Base-by-base conservation (phyloP, 2,113 vertebrate genomes). In the Anthoscopus minutus region DNA sequence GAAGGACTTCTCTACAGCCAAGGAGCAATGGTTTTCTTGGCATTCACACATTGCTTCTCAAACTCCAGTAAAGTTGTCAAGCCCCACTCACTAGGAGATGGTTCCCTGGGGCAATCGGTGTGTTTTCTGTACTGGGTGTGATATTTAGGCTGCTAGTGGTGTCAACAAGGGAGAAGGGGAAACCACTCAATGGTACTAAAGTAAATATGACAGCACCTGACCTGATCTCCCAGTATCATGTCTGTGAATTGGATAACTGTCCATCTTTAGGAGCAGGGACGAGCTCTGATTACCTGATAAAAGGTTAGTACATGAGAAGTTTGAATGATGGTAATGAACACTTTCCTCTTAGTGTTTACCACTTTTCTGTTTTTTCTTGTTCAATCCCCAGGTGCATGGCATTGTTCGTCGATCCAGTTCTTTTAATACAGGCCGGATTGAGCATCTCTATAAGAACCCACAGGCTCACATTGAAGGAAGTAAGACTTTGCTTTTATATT, bases 341-440 rank as follows among this genome's bases (percentile, higher is more conserved):
- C 5, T 54, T 74, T 53, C 18, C 19, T 60, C 13, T 57, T 72
- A 23, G 50, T 22, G 14, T 27, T 94, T 28, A 51, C 11, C 62
- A 15, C 42, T 69, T 58, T 89, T 92, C 15, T 67, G 4, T 87
- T 81, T 84, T 31, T 33, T 31, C 28, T 30, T 33, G 15, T 83
- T 88, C 37, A 28, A 76, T 86, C 65, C 86, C 42, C 89, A 99
- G 99, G 99, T 99, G 65, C 99, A 99, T n/a, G 99, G 99, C 61
- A 98, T 99, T 7, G 92, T 99, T 65, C 99, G 99, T 24, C 98
- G 99, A 45, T 99, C 99, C 74, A 99, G 99, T 94, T 99, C 99
- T 60, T 99, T 99, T 96, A 99, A 99, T 95, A 99, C 99, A 5
- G 99, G 99, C 47, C 98, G 99, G 70, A 99, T 99, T 58, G 99